Percentiles rank a stretch among this genome's conserved stretches.
These are phyloP conservation scores for Lycia hirtaria DNA, from an alignment of 2,888 invertebrate genomes.

Conservation along the genomic window DNA sequence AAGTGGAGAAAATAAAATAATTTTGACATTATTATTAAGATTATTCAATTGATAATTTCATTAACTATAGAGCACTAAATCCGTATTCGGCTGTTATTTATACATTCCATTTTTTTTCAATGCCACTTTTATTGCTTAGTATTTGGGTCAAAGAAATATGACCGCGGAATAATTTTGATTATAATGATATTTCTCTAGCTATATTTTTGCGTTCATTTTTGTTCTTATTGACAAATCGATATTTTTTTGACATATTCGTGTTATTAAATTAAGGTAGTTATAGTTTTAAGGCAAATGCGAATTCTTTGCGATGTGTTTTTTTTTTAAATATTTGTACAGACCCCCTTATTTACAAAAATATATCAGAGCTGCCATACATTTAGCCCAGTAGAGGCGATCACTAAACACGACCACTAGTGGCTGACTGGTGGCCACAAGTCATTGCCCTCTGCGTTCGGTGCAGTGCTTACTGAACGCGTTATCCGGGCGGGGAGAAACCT, in stretches of 20 bases:
- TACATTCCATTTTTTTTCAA: constrained; percentile 4
- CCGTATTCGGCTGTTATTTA: not conserved
- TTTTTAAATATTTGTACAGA: not conserved
- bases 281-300: constrained; percentile 2
- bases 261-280: not conserved
- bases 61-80: not conserved
- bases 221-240: not conserved
- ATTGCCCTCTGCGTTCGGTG: too few relatives aligned
- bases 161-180: not conserved
- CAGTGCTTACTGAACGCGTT: too few relatives aligned
- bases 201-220: not conserved
- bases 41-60: not conserved
- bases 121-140: constrained; percentile 4
- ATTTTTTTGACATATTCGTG: not conserved
- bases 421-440: too few relatives aligned
- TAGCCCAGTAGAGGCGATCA: not conserved
- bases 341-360: not conserved
- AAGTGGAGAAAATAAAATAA: too few relatives aligned
- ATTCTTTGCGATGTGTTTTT: constrained; percentile 7
- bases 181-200: too few relatives aligned
- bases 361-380: not conserved
- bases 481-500: too few relatives aligned
- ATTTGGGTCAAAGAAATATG: not conserved
- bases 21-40: too few relatives aligned
- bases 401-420: too few relatives aligned